phyloP scores from a whole-genome alignment of 2,797 vertebrate genomes.

The Phyllotis vaccarum region DNA sequence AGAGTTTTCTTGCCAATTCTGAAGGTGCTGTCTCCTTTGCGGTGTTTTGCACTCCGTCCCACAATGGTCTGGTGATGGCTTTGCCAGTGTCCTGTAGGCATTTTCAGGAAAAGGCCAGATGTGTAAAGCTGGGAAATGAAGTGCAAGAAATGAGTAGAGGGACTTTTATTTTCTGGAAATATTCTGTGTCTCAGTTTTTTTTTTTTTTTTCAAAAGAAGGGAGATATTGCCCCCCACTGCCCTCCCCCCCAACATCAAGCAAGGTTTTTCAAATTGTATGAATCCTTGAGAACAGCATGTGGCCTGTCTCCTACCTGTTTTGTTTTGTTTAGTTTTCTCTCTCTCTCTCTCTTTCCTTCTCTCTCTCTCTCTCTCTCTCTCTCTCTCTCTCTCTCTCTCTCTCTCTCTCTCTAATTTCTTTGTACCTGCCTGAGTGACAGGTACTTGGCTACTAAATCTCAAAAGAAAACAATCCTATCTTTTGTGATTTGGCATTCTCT shows the following conservation, averaged over 20 bases:
- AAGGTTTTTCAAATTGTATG: not conserved
- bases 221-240: not conserved
- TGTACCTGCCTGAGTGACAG: not conserved
- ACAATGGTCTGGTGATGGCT: not conserved
- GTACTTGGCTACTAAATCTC: not conserved
- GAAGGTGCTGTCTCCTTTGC: not conserved
- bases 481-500: not conserved
- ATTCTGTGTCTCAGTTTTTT: not conserved
- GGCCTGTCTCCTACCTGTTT: not conserved
- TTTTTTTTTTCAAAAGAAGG: slow-evolving; percentile 30
- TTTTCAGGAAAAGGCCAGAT: not conserved
- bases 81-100: not conserved
- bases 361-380: not conserved
- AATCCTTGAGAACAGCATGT: not conserved
- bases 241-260: not conserved
- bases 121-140: not conserved
- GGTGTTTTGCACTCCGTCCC: not conserved
- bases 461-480: not conserved
- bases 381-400: no score
- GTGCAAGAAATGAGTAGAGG: not conserved
- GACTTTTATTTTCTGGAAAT: not conserved
- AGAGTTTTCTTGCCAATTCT: not conserved
- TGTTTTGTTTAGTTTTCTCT: not conserved
- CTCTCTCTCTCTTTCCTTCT: not conserved
- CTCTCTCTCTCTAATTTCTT: no score